These are phyloP conservation scores for Silurus glanis DNA, from an alignment of 2,113 vertebrate genomes.

Conservation along the genomic window DNA sequence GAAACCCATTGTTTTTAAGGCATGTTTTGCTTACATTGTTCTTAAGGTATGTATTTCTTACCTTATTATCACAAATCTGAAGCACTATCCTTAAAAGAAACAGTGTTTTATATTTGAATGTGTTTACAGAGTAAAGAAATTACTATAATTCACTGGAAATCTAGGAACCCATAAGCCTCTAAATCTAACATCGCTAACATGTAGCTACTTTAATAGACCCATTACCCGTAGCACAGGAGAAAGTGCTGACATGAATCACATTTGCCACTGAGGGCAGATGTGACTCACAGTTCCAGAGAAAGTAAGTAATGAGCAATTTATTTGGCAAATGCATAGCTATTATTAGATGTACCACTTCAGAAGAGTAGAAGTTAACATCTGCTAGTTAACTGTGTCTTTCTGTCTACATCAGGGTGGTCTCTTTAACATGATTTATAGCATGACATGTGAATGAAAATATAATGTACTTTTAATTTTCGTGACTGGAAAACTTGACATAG, in stretches of 20 bases:
- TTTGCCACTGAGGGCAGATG: neutral
- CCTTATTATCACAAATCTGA: neutral
- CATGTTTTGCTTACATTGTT: neutral
- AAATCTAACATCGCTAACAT: neutral
- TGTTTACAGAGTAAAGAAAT: neutral
- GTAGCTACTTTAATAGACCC: neutral
- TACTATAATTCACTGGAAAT: neutral
- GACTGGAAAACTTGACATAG: neutral
- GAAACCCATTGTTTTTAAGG: neutral
- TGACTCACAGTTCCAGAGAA: conserved; percentile 8
- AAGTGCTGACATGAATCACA: conserved; percentile 10
- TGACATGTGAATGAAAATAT: neutral
- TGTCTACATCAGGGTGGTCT: neutral
- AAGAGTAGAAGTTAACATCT: neutral
- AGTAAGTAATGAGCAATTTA: conserved; percentile 20
- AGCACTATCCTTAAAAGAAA: neutral
- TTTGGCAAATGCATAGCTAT: neutral
- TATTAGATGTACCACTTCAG: neutral
- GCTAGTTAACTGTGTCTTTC: neutral
- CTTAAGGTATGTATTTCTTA: neutral
- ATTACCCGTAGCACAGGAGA: neutral
- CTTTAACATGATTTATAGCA: neutral
- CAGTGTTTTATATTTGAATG: neutral
- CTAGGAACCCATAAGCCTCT: neutral
- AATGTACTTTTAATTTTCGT: neutral